Base-by-base conservation (phyloP, 2,113 vertebrate species). In the Neodon shergylaensis region DNA sequence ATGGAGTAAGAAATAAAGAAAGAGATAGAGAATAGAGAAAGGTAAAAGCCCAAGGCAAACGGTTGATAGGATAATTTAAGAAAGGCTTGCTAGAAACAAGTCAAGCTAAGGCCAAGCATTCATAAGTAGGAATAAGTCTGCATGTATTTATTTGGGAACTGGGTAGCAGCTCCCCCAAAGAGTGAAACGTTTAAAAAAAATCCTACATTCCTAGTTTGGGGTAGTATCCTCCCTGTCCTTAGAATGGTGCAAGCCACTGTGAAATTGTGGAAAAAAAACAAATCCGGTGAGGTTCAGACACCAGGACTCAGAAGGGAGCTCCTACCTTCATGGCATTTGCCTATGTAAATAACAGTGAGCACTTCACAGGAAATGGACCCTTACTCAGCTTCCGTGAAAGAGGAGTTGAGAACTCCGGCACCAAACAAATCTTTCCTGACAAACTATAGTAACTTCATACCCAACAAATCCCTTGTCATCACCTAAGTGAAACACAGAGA, bases 401-500 rank as follows among this genome's bases (percentile, higher is more conserved):
- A 77, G 63, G 58, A 63, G n/a, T 44, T 83, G 58, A 83, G 58
- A 86, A 78, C 39, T 63, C 94, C 66, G 79, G 85, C 22, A 61
- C 17, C 70, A 78, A 47, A 58, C 79, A 66, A 65, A 52, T 28
- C 88, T 74, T 84, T 90, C 77, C 65, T 2, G 22, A 74, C 52
- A 16, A 36, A 70, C 10, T 22, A 19, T 12, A 42, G 47, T 58
- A 95, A 81, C 84, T 66, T 90, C 33, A 72, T 0, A 1, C n/a
- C 92, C 61, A 58, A 66, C 49, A 87, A 83, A 92, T 85, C 66
- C 68, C 28, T 77, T 33, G 68, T 47, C 1, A 79, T 54, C 66
- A 7, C 2, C 88, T 91, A 88, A 61, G 90, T 92, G 92, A 96
- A 92, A 87, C 42, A 1, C 19, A 87, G 77, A 39, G 66, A 68